Base-by-base conservation (phyloP, 2,888 invertebrate species). In the Apamea monoglypha region DNA sequence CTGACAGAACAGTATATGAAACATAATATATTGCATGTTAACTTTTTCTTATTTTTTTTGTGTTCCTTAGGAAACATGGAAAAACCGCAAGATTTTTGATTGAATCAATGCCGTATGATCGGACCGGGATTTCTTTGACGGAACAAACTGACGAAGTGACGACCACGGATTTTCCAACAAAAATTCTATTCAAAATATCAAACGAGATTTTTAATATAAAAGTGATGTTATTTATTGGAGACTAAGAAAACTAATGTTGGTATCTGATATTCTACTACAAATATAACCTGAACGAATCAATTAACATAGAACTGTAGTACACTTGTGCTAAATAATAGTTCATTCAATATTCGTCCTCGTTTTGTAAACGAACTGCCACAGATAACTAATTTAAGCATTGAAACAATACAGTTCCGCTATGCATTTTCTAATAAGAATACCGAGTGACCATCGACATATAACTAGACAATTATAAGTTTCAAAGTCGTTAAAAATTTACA, bases 281-380 rank as follows among this genome's bases (percentile, higher is more conserved):
- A 86, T 25, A 59, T 74, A 75, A 67, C 61, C 70, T 61, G 74
- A 78, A 63, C 44, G 71, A 86, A 85, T 74, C 44, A 66, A 82
- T 86, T 84, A 84, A 50, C 84, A 90, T 85, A 82, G 83, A 77
- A 85, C 71, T 84, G 74, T 83, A 82, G 81, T 86, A 80, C 72
- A 84, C 74, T 78, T 81, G 74, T 83, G 68, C 83, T 76, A 82
- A 87, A 90, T 86, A 80, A 78, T 53, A 71, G 40, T 66, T 72
- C 81, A 83, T 88, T 80, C 76, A 85, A 85, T 81, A 84, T 80
- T 61, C 81, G 84, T 77, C 88, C 87, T 87, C 86, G 86, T 84
- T 78, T 82, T 63, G 25, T n/a, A 40, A 78, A 75, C 29, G 61
- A 77, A 80, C 50, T 83, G 75, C 63, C 71, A 80, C 10, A 73